Evolutionary conservation across 2,113 vertebrate species (phyloP).

Genomic region (Ochotona curzoniae): DNA sequence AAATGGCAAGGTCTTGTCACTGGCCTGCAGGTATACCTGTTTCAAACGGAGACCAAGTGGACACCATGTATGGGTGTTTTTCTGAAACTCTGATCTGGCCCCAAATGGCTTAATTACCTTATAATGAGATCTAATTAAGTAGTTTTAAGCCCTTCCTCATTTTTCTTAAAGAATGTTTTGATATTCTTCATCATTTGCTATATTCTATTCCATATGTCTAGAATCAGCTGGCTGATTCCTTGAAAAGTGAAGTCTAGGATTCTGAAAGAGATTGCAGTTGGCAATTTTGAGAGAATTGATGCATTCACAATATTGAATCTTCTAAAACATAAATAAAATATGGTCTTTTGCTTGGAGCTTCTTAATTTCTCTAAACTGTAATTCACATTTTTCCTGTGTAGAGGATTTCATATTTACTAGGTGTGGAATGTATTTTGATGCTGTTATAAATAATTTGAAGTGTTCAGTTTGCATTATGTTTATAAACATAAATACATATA

Average conservation of each 20-base stretch:
- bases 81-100: too few relatives aligned
- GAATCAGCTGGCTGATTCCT: not conserved
- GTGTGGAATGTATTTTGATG: too few relatives aligned
- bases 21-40: not conserved
- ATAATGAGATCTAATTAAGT: not conserved
- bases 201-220: not conserved
- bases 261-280: not conserved
- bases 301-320: not conserved
- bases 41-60: not conserved
- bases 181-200: not conserved
- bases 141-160: not conserved
- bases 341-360: not conserved
- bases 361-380: not conserved
- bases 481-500: too few relatives aligned
- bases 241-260: not conserved
- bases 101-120: slow-evolving; percentile 2
- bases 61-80: not conserved
- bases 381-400: not conserved
- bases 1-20: too few relatives aligned
- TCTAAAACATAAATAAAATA: not conserved
- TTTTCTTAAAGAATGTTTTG: not conserved
- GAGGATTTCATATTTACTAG: not conserved
- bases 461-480: too few relatives aligned
- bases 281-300: not conserved
- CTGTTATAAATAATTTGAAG: too few relatives aligned